Percentiles rank a stretch among this genome's conserved stretches.
Conservation (phyloP, 2,797 vertebrate species). For the Sitta carolinensis region DNA sequence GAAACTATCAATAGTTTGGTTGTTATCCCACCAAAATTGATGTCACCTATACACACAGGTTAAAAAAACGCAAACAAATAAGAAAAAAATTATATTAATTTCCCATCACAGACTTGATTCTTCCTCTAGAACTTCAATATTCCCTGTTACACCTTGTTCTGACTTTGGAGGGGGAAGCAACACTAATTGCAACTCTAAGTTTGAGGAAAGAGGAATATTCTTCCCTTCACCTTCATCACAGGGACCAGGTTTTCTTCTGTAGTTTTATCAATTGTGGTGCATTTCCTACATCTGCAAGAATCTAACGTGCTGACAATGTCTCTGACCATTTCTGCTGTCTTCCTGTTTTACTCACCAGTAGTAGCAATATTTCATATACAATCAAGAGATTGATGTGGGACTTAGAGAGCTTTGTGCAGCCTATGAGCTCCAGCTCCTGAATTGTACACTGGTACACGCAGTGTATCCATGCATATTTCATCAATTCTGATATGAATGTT, state of each 20-base stretch:
- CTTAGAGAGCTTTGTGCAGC: neutral
- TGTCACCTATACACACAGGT: neutral
- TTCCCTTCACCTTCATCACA: neutral
- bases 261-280: neutral
- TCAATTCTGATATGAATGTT: neutral
- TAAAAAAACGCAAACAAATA: neutral
- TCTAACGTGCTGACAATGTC: neutral
- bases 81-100: neutral
- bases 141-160: neutral
- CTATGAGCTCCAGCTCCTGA: neutral
- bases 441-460: neutral
- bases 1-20: neutral
- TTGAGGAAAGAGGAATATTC: neutral
- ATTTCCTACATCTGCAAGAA: neutral
- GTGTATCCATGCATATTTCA: neutral
- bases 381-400: neutral
- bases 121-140: neutral
- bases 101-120: neutral
- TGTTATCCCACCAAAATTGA: neutral
- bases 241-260: neutral
- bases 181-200: neutral
- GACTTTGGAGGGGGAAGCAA: neutral
- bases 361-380: neutral
- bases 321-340: neutral
- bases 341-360: neutral